Conservation (phyloP, 2,888 invertebrate genomes). For the Machimus atricapillus region DNA sequence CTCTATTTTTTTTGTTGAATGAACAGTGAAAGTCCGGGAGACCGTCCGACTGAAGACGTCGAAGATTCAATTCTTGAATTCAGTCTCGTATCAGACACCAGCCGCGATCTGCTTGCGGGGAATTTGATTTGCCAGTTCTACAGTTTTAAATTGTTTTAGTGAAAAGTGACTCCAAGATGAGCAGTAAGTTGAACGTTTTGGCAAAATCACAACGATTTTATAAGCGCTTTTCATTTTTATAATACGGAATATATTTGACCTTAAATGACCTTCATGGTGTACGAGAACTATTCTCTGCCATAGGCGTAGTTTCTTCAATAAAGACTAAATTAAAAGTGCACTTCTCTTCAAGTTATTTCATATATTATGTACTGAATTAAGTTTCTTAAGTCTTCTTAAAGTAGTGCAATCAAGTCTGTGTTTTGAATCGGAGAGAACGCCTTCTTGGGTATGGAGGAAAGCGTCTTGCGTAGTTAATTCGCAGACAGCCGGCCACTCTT, state of each 20-base stretch:
- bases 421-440: conserved; percentile 16
- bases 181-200: conserved; percentile 24
- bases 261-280: conserved; percentile 33
- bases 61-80: neutral
- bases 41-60: neutral
- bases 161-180: conserved; percentile 36
- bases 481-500: neutral
- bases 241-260: conserved; percentile 17
- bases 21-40: conserved; percentile 3
- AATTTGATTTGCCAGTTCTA: conserved; percentile 3
- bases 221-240: neutral
- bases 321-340: neutral
- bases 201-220: neutral
- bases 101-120: conserved; percentile 3
- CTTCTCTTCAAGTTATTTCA: neutral
- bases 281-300: neutral
- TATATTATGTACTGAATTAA: neutral
- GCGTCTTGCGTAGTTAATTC: neutral
- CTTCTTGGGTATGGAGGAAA: neutral
- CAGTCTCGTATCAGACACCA: conserved; percentile 17
- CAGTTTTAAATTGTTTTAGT: neutral
- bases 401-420: neutral
- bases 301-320: neutral
- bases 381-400: neutral
- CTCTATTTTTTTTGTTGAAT: conserved; percentile 10